A percentile compares a stretch with the other conserved stretches of the same genome.
Evolutionary conservation across 1,140 invertebrate genomes (phyloP).

Genomic region (fruit fly (Drosophila melanogaster)): DNA sequence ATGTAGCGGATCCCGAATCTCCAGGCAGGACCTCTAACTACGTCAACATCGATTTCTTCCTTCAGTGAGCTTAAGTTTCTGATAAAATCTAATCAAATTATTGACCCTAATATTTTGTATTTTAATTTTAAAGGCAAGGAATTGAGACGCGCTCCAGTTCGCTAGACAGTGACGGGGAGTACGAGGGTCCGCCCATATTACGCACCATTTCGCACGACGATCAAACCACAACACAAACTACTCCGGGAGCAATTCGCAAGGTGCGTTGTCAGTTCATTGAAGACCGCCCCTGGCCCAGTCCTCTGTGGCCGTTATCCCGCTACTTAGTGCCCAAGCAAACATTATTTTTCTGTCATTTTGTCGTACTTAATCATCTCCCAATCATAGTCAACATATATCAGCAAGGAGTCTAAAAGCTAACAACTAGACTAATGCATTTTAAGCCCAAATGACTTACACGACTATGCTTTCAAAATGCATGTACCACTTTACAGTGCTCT

Average conservation of each 20-base stretch:
- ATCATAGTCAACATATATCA: not conserved
- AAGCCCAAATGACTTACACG: conserved; percentile 21
- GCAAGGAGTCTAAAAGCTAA: not conserved
- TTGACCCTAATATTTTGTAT: not conserved
- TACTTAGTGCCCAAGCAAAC: not conserved
- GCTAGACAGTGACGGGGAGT: conserved; percentile 85
- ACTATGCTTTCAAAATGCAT: conserved; percentile 47
- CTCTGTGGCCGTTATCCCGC: not conserved
- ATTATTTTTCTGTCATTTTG: not conserved
- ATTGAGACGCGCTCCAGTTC: conserved; percentile 85
- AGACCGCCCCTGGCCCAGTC: conserved; percentile 2
- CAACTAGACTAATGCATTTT: conserved; percentile 7
- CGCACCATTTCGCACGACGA: conserved; percentile 80
- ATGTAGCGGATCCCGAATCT: conserved; percentile 88
- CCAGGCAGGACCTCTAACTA: conserved; percentile 92
- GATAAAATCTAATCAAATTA: not conserved
- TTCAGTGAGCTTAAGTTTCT: conserved; percentile 87
- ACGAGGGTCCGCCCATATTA: conserved; percentile 77
- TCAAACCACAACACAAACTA: conserved; percentile 69
- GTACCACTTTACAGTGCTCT: not conserved
- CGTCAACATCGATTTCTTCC: conserved; percentile 95
- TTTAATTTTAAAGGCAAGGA: conserved; percentile 68
- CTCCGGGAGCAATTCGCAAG: conserved; percentile 80
- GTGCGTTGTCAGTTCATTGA: conserved; percentile 41
- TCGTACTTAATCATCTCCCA: not conserved